Percentiles rank a stretch among this genome's conserved stretches.
Evolutionary conservation across 2,797 vertebrate genomes (phyloP).

Genomic region (Sus cebifrons): DNA sequence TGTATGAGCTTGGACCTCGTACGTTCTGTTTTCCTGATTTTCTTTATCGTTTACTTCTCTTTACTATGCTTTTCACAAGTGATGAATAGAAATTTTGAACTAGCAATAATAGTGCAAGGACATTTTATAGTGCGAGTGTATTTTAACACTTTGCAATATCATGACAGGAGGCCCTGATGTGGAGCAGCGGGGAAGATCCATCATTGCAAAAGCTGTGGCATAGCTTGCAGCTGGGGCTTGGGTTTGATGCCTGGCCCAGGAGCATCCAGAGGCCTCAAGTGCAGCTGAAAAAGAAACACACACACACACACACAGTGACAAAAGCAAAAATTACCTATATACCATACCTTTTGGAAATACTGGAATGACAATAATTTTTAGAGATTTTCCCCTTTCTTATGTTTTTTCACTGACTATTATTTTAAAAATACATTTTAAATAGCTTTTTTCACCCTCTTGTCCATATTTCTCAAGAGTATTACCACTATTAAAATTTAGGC

Average conservation of each 20-base stretch:
- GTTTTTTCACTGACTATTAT: neutral
- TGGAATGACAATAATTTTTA: neutral
- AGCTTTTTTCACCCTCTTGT: neutral
- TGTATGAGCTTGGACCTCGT: neutral
- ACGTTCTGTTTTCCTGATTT: neutral
- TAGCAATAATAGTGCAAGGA: neutral
- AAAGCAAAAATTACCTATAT: neutral
- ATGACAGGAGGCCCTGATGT: no score
- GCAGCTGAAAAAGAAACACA: no score
- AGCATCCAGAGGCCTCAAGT: no score
- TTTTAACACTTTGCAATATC: neutral
- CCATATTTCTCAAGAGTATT: neutral
- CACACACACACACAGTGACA: no score
- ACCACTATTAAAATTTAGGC: neutral
- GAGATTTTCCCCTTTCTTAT: neutral
- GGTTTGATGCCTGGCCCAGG: no score
- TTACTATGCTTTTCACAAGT: neutral
- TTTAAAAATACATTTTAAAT: neutral
- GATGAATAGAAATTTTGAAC: neutral
- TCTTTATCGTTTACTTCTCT: neutral
- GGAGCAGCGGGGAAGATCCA: no score
- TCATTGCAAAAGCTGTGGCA: no score
- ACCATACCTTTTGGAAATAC: neutral
- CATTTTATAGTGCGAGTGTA: neutral
- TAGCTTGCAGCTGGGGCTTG: no score